Percentiles rank a stretch among this genome's conserved stretches.
Conservation (phyloP, 2,113 vertebrate species). For the Pleuronectes platessa region DNA sequence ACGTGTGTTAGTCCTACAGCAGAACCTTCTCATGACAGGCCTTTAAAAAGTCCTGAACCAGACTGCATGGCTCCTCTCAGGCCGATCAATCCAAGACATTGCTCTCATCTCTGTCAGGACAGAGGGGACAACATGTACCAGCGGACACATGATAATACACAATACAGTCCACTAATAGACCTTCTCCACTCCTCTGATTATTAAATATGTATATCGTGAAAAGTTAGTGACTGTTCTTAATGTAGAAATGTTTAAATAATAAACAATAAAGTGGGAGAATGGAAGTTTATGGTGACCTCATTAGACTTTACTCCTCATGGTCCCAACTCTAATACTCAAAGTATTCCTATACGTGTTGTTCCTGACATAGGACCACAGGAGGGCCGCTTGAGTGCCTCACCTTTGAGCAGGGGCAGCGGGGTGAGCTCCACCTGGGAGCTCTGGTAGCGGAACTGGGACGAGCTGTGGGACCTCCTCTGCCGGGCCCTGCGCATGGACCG, state of each 20-base stretch:
- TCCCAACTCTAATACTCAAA: neutral
- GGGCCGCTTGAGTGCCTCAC: constrained; percentile 69
- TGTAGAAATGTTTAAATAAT: neutral
- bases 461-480: constrained; percentile 91
- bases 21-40: neutral
- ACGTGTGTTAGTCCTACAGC: neutral
- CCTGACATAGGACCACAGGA: neutral
- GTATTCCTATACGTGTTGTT: no score
- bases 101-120: constrained; percentile 24
- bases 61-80: neutral
- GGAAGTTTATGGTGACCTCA: neutral
- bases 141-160: constrained; percentile 6
- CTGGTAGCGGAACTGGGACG: constrained; percentile 95
- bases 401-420: constrained; percentile 91
- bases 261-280: neutral
- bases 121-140: constrained; percentile 16
- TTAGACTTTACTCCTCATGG: neutral
- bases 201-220: neutral
- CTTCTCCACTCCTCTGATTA: constrained; percentile 4
- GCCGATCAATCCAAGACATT: constrained; percentile 16
- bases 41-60: neutral
- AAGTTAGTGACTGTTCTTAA: neutral
- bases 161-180: neutral
- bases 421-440: constrained; percentile 94
- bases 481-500: constrained; percentile 91